phyloP scores from a whole-genome alignment of 2,113 vertebrate genomes.

The Scatophagus argus region DNA sequence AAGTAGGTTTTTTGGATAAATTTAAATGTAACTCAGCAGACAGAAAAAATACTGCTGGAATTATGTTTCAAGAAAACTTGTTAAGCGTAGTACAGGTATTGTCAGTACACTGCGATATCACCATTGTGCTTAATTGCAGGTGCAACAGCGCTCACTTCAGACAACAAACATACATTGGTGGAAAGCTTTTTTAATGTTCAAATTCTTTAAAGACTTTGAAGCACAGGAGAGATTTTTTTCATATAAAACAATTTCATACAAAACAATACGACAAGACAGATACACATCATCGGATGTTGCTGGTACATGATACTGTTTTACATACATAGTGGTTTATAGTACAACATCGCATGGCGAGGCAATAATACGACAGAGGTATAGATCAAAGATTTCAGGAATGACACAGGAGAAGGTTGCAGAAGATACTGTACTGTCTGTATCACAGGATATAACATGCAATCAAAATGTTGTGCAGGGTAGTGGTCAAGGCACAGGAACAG shows the following conservation, averaged over 20 bases:
- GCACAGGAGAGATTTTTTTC: background rate
- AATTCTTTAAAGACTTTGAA: background rate
- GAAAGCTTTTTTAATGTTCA: background rate
- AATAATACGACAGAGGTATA: constrained; percentile 38
- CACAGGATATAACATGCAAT: constrained; percentile 15
- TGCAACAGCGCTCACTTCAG: too few species aligned
- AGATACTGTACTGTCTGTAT: background rate
- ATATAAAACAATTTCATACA: constrained; percentile 44
- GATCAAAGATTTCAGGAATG: background rate
- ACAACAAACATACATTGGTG: background rate
- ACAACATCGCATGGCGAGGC: constrained; percentile 16
- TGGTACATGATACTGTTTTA: constrained; percentile 17
- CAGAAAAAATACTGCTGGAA: too few species aligned
- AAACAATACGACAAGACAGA: constrained; percentile 22
- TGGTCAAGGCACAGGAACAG: constrained; percentile 20
- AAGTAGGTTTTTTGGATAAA: too few species aligned
- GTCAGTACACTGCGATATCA: background rate
- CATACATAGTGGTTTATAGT: constrained; percentile 26
- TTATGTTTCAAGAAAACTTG: too few species aligned
- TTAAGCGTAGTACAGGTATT: background rate
- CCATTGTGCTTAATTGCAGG: background rate
- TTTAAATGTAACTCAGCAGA: too few species aligned
- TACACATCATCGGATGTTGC: background rate
- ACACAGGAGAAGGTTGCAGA: constrained; percentile 26
- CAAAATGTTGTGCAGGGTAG: constrained; percentile 25